Conservation (phyloP, 2,888 invertebrate species). For the Alentia gelatinosa region DNA sequence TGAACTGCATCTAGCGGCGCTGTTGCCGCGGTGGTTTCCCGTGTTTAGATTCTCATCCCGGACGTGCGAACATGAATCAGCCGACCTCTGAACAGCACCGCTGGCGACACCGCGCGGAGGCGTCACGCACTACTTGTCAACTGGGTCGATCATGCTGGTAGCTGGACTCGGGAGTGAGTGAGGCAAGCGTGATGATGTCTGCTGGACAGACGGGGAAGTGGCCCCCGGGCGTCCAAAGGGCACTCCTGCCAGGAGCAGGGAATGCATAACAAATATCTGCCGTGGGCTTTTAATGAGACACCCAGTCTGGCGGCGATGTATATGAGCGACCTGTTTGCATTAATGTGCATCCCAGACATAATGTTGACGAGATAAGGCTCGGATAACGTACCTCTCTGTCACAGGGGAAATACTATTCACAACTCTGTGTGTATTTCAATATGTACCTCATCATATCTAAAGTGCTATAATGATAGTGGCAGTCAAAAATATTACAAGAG, state of each 20-base stretch:
- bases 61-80: constrained; percentile 14
- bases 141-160: not conserved
- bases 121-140: not conserved
- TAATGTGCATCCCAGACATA: no score
- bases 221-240: no score
- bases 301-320: no score
- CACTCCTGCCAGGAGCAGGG: not conserved
- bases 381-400: not conserved
- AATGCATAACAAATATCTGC: not conserved
- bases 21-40: not conserved
- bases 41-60: not conserved
- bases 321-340: no score
- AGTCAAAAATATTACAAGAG: no score
- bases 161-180: not conserved
- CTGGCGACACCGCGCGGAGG: not conserved
- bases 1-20: no score
- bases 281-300: not conserved
- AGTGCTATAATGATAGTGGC: no score
- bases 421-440: not conserved
- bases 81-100: not conserved
- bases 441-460: no score
- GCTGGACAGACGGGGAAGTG: no score
- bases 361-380: not conserved
- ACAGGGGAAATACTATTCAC: not conserved
- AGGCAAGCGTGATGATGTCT: not conserved